Percentiles rank a stretch among this genome's conserved stretches.
These are phyloP conservation scores for Orchestia grillus DNA, from an alignment of 1,140 invertebrate species.

Conservation along the genomic window DNA sequence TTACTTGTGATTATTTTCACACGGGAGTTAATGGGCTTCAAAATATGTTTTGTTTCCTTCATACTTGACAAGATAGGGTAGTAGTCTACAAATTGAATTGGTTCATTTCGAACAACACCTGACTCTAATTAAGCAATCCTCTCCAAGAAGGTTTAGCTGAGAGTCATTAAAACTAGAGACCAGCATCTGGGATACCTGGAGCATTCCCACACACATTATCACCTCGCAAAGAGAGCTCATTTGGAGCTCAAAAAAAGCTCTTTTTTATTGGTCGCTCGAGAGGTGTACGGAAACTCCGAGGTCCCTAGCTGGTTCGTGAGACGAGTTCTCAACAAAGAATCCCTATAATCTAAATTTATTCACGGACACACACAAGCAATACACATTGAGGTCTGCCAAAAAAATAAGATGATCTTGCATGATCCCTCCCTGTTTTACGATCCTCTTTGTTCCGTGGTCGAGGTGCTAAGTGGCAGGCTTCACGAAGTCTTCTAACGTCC, in stretches of 20 bases:
- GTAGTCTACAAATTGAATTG: background rate
- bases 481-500: conserved; percentile 10
- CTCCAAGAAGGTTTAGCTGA: background rate
- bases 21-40: background rate
- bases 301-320: background rate
- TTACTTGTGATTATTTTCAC: background rate
- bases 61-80: background rate
- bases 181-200: background rate
- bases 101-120: background rate
- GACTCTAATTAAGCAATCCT: background rate
- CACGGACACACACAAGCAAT: conserved; percentile 49
- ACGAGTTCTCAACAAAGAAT: conserved; percentile 39
- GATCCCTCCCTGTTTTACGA: conserved; percentile 53
- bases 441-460: conserved; percentile 7
- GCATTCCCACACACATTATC: background rate
- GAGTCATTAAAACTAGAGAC: background rate
- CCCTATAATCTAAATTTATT: conserved; percentile 55
- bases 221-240: background rate
- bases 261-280: background rate
- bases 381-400: background rate
- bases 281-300: background rate
- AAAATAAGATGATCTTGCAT: conserved; percentile 50
- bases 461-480: conserved; percentile 51
- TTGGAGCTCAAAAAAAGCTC: background rate
- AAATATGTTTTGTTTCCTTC: background rate